Evolutionary conservation across 53 echinoderm and acorn worm genomes (phyloP).

Genomic region (Stichopus horrens): DNA sequence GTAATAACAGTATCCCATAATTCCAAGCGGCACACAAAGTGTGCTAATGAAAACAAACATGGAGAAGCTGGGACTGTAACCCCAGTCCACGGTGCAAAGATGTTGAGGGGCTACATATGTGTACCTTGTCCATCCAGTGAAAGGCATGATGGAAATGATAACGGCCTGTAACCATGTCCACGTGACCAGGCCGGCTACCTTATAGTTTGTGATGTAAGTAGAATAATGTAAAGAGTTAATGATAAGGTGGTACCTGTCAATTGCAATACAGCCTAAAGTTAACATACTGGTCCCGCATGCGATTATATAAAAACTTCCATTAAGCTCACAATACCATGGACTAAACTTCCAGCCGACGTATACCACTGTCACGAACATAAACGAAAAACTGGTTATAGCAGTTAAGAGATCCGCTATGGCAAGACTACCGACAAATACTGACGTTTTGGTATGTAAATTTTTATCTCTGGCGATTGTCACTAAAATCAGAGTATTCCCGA

Average conservation of each 20-base stretch:
- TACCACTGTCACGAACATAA: conserved; percentile 65
- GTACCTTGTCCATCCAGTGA: conserved; percentile 64
- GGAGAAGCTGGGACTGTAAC: conserved; percentile 48
- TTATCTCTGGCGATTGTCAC: conserved; percentile 54
- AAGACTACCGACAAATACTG: conserved; percentile 77
- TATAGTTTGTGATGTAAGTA: conserved; percentile 51
- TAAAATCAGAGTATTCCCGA: conserved; percentile 76
- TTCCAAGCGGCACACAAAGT: conserved; percentile 51
- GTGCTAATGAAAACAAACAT: conserved; percentile 17
- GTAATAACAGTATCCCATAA: conserved; percentile 72
- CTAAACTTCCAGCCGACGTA: conserved; percentile 62
- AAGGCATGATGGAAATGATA: conserved; percentile 59
- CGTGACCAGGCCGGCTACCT: conserved; percentile 49
- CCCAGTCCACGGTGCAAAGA: conserved; percentile 79
- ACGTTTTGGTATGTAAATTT: conserved; percentile 65
- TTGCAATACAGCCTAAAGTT: conserved; percentile 76
- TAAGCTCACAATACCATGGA: conserved; percentile 58
- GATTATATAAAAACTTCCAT: conserved; percentile 49
- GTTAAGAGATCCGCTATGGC: conserved; percentile 75
- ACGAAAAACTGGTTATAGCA: conserved; percentile 58
- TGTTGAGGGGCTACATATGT: conserved; percentile 64
- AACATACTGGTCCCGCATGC: conserved; percentile 71
- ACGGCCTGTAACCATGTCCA: conserved; percentile 83
- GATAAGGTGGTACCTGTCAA: conserved; percentile 84
- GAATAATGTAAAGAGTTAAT: conserved; percentile 68